These are phyloP conservation scores for Pelobates fuscus DNA, from an alignment of 2,113 vertebrate species.

Conservation along the genomic window DNA sequence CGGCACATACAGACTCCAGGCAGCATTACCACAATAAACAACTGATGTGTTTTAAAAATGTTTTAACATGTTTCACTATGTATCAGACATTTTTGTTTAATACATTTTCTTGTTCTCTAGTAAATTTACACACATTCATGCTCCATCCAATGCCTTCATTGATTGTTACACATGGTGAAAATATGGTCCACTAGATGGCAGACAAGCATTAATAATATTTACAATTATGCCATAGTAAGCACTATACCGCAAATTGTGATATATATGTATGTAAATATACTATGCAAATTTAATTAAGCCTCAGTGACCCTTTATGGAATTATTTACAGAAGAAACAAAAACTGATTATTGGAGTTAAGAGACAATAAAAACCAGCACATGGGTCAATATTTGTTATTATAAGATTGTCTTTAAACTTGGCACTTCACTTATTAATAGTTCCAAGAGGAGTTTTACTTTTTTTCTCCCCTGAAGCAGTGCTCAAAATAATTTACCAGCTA, in stretches of 20 bases:
- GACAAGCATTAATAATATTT: slow-evolving; percentile 63
- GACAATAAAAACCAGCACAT: slow-evolving; percentile 31
- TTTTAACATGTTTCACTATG: too few species aligned
- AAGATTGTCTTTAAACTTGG: slow-evolving; percentile 30
- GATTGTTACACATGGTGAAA: too few species aligned
- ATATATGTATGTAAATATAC: slow-evolving; percentile 42
- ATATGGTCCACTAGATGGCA: slow-evolving; percentile 77
- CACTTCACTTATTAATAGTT: not conserved
- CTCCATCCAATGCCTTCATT: too few species aligned
- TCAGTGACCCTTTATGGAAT: slow-evolving; percentile 23
- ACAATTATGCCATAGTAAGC: not conserved
- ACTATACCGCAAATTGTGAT: slow-evolving; percentile 26
- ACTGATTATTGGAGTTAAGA: slow-evolving; percentile 42
- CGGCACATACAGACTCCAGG: too few species aligned
- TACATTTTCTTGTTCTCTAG: too few species aligned
- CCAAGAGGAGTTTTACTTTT: slow-evolving; percentile 2
- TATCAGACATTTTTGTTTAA: too few species aligned
- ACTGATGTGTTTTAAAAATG: too few species aligned
- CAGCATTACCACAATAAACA: too few species aligned
- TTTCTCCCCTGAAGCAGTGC: too few species aligned
- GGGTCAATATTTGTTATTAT: slow-evolving; percentile 39
- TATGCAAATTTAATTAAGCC: slow-evolving; percentile 42
- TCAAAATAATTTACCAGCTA: too few species aligned
- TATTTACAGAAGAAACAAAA: slow-evolving; percentile 37
- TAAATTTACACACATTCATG: too few species aligned